Base-by-base conservation (phyloP, 2,888 invertebrate species). In the Rhaphigaster nebulosa region DNA sequence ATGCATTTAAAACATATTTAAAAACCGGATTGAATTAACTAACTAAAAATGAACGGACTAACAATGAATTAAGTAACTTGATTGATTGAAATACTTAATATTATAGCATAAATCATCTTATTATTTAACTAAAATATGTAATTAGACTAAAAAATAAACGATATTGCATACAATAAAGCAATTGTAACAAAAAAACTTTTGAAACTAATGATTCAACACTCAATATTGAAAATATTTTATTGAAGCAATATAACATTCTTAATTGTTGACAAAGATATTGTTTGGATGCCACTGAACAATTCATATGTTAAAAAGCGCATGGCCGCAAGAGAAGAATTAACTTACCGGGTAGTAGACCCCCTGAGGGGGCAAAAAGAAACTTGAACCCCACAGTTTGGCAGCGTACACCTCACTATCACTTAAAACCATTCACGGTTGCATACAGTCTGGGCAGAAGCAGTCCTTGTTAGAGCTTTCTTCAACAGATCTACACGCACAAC, bases 301-400 rank as follows among this genome's bases (percentile, higher is more conserved):
- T 52, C 50, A 87, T 87, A 52, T 88, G 60, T 88, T 56, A 60
- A 88, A 60, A 60, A 50, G 87, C 87, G 90, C 90, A 90, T 90
- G 90, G 90, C 87, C 80, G 80, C 60, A 52, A 50, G 80, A 34
- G 90, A 90, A 90, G 90, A 90, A 88, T 89, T 90, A 91, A 97
- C 97, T 97, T 96, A 98, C 97, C 96, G 97, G 98, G 96, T 98
- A 98, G 95, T 97, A 98, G 96, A 98, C 97, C 96, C 98, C 98
- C 97, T 97, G 98, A 95, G 97, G 97, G 96, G 97, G 97, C 96
- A 98, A 96, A 95, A 98, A 97, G 96, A 97, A 98, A 96, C 97
- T 97, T 95, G 97, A 97, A 95, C 98, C 97, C 98, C 98, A 98
- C 98, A 98, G 98, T 96, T 98, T 98, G 98, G 96, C 96, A 92